phyloP scores from a whole-genome alignment of 2,797 vertebrate species.

The Urocyon cinereoargenteus region DNA sequence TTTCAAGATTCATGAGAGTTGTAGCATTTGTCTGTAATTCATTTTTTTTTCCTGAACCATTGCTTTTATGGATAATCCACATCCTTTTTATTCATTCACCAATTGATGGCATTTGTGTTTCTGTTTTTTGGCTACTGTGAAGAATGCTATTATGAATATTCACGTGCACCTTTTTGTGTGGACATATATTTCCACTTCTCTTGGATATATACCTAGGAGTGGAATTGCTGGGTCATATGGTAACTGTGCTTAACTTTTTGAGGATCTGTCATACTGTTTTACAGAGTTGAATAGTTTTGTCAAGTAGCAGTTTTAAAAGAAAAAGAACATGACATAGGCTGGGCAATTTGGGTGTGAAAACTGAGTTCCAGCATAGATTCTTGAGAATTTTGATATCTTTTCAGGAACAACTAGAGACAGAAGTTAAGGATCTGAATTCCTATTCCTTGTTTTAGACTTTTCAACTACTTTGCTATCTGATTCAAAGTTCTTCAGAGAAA shows the following conservation, averaged over 20 bases:
- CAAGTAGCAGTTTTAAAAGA: constrained; percentile 45
- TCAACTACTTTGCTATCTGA: background rate
- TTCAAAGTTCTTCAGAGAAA: background rate
- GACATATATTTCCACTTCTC: constrained; percentile 36
- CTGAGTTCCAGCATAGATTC: background rate
- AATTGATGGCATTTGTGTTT: background rate
- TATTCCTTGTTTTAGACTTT: background rate
- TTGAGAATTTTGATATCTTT: constrained; percentile 55
- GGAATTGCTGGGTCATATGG: background rate
- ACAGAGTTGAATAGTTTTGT: constrained; percentile 19
- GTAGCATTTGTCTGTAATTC: background rate
- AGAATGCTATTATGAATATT: background rate
- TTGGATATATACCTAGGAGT: background rate
- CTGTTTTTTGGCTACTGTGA: background rate
- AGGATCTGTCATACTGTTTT: constrained; percentile 31
- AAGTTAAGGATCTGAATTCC: background rate
- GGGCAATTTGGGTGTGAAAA: constrained; percentile 33
- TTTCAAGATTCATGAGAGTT: background rate
- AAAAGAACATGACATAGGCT: background rate
- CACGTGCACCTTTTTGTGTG: background rate
- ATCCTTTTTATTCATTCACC: background rate
- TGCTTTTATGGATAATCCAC: background rate
- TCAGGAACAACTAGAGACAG: background rate
- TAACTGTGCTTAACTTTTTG: background rate
- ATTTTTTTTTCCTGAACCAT: background rate